phyloP scores from a whole-genome alignment of 2,888 invertebrate species.

The Exocentrus adspersus region DNA sequence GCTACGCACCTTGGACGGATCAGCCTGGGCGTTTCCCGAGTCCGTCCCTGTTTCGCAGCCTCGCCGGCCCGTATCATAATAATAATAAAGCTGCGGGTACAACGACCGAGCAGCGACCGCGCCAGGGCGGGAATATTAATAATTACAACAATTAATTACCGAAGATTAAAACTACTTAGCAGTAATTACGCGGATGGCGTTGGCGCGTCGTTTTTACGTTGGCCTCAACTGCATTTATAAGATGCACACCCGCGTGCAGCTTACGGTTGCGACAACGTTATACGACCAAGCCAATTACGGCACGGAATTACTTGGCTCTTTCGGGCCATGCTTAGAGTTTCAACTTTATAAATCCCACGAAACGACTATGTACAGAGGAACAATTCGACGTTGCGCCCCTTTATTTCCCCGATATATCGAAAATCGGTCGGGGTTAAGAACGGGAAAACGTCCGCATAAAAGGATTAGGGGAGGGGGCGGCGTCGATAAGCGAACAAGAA shows the following conservation, averaged over 20 bases:
- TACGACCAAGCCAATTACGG: too few relatives aligned
- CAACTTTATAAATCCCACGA: too few relatives aligned
- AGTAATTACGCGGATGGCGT: conserved; percentile 40
- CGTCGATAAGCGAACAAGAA: conserved; percentile 5
- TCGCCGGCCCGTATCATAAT: neutral
- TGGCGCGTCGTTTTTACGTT: conserved; percentile 38
- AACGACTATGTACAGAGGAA: too few relatives aligned
- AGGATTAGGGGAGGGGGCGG: conserved; percentile 6
- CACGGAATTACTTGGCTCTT: too few relatives aligned
- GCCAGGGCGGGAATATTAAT: conserved; percentile 33
- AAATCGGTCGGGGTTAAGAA: too few relatives aligned
- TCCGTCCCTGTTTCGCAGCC: neutral
- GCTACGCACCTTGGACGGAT: too few relatives aligned
- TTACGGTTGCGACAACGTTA: too few relatives aligned
- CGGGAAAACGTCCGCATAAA: conserved; percentile 11
- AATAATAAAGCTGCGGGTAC: conserved; percentile 26
- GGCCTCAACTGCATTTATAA: neutral
- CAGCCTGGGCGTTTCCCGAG: too few relatives aligned
- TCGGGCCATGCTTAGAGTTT: too few relatives aligned
- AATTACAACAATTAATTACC: conserved; percentile 43
- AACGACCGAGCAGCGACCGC: conserved; percentile 26
- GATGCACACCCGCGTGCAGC: neutral
- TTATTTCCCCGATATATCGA: neutral
- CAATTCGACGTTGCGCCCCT: neutral
- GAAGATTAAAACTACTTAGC: conserved; percentile 42